Percentiles rank a stretch among this genome's conserved stretches.
phyloP scores from a whole-genome alignment of 2,797 vertebrate species.

The Smutsia gigantea region DNA sequence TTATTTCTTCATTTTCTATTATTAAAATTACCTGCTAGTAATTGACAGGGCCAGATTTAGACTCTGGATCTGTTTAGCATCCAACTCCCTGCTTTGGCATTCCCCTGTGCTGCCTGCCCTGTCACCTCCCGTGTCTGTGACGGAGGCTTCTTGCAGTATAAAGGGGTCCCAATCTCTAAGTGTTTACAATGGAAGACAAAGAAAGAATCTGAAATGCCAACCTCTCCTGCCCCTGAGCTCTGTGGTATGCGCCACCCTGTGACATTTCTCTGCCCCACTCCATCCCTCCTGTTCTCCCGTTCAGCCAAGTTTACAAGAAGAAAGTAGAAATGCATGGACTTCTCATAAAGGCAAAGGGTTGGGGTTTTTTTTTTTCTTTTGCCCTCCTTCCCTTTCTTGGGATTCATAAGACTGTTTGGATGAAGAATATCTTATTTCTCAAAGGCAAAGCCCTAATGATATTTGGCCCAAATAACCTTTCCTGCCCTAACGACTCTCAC shows the following conservation, averaged over 20 bases:
- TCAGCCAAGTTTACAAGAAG: neutral
- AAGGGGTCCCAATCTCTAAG: neutral
- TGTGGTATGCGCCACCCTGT: neutral
- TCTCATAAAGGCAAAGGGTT: neutral
- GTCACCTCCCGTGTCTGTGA: neutral
- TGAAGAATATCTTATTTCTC: slow-evolving; percentile 73
- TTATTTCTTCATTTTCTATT: neutral
- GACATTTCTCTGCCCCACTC: neutral
- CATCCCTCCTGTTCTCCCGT: neutral
- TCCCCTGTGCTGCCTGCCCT: neutral
- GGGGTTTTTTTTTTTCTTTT: slow-evolving; percentile 15
- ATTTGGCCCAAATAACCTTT: slow-evolving; percentile 83
- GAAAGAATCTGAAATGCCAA: neutral
- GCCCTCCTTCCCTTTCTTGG: neutral
- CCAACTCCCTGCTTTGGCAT: neutral
- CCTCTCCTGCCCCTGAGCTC: neutral
- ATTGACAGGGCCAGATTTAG: neutral
- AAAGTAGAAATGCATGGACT: neutral
- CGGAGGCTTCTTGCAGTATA: neutral
- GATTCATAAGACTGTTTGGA: slow-evolving; percentile 45
- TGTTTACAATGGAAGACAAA: neutral
- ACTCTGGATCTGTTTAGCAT: neutral
- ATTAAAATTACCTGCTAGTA: neutral
- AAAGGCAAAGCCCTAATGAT: slow-evolving; percentile 74
- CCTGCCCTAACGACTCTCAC: slow-evolving; percentile 73